These are phyloP conservation scores for Micromussa lordhowensis DNA, from an alignment of 92 coral and sea anemone species.

Conservation along the genomic window DNA sequence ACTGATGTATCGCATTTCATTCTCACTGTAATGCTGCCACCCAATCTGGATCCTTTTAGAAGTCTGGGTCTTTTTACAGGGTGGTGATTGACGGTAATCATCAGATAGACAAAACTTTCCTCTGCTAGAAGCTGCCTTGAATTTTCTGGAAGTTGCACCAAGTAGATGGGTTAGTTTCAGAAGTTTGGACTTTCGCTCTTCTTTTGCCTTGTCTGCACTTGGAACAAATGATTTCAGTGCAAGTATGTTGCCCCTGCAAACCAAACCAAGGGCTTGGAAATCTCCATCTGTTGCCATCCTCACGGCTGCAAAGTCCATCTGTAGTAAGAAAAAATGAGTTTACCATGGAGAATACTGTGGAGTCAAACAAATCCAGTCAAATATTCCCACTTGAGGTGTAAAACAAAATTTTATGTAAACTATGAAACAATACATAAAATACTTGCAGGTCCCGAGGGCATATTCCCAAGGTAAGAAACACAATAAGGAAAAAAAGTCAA, in stretches of 20 bases:
- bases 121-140: constrained; percentile 22
- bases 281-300: constrained; percentile 28
- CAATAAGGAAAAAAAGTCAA: too few species aligned
- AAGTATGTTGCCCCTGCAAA: constrained; percentile 31
- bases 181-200: constrained; percentile 23
- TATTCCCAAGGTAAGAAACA: too few species aligned
- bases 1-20: constrained; percentile 15
- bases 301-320: constrained; percentile 41
- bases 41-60: constrained; percentile 37
- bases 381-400: background rate
- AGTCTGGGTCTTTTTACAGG: background rate
- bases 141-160: constrained; percentile 19
- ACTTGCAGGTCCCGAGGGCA: too few species aligned
- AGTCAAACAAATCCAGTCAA: background rate
- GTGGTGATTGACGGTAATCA: constrained; percentile 17
- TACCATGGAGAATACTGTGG: background rate
- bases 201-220: background rate
- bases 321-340: background rate
- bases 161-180: constrained; percentile 21
- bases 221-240: constrained; percentile 40
- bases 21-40: constrained; percentile 34
- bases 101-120: background rate
- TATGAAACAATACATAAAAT: too few species aligned
- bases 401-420: too few species aligned
- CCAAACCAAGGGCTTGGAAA: constrained; percentile 41